A percentile compares a stretch with the other conserved stretches of the same genome.
These are phyloP conservation scores for Ptychodera flava DNA, from an alignment of 35 echinoderm and acorn worm genomes.

Conservation along the genomic window DNA sequence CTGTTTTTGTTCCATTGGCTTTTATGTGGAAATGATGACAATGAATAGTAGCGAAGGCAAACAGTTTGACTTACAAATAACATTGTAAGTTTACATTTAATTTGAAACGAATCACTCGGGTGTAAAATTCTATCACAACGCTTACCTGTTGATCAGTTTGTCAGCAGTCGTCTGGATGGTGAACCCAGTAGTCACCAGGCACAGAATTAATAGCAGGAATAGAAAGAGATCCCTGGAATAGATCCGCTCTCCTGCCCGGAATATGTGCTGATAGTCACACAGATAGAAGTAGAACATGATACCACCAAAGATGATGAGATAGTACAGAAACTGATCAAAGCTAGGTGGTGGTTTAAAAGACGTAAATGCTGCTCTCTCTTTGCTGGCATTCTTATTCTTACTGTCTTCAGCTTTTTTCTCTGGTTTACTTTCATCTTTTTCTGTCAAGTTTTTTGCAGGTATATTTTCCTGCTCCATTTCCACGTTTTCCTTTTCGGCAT, in stretches of 20 bases:
- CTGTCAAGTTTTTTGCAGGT: background rate
- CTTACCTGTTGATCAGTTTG: slow-evolving; percentile 70
- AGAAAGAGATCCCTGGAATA: slow-evolving; percentile 55
- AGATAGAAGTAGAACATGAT: slow-evolving; percentile 59
- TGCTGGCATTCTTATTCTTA: background rate
- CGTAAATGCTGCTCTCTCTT: slow-evolving; percentile 12
- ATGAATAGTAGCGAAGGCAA: no score
- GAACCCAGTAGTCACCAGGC: slow-evolving; percentile 36
- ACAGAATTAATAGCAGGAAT: slow-evolving; percentile 46
- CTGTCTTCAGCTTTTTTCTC: background rate
- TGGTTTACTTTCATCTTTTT: slow-evolving; percentile 2
- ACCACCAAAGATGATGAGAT: slow-evolving; percentile 32
- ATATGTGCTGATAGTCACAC: slow-evolving; percentile 47
- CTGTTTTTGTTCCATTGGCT: no score
- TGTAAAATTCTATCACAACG: no score
- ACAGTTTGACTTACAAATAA: no score
- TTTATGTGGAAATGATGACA: no score
- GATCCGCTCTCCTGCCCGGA: slow-evolving; percentile 27
- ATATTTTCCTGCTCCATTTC: background rate
- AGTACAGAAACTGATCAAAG: slow-evolving; percentile 53
- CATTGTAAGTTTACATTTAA: no score
- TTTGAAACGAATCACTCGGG: no score
- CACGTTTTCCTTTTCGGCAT: background rate
- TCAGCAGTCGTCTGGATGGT: slow-evolving; percentile 46
- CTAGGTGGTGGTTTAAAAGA: slow-evolving; percentile 53